Evolutionary conservation across 2,888 invertebrate genomes (phyloP).

Genomic region (Pheosia tremula): DNA sequence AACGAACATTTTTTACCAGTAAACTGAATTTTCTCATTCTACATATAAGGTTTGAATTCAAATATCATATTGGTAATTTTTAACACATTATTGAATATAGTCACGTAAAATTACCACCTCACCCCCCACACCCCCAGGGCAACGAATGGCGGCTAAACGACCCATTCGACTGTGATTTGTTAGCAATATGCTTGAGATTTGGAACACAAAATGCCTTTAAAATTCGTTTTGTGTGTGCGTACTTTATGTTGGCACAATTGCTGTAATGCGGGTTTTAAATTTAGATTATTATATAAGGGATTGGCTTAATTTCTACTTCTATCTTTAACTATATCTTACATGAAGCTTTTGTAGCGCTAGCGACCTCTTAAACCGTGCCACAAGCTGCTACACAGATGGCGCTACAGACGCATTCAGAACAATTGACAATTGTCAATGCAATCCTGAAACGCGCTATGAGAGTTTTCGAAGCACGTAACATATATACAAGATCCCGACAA

Average conservation of each 20-base stretch:
- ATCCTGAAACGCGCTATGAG: no score
- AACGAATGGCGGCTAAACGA: slow-evolving; percentile 82
- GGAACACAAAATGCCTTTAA: slow-evolving; percentile 71
- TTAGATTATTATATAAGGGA: slow-evolving; percentile 29
- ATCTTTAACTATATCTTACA: no score
- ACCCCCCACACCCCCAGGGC: slow-evolving; percentile 52
- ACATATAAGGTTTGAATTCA: not conserved
- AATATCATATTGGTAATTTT: not conserved
- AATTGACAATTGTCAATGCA: no score
- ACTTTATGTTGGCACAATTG: slow-evolving; percentile 44
- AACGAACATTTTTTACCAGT: not conserved
- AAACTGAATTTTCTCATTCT: not conserved
- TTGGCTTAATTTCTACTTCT: not conserved
- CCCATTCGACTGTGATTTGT: slow-evolving; percentile 82
- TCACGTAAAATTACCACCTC: slow-evolving; percentile 61
- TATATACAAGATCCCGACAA: no score
- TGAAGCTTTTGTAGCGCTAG: no score
- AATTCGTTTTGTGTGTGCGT: slow-evolving; percentile 56
- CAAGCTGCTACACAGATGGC: no score
- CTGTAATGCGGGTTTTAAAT: slow-evolving; percentile 20
- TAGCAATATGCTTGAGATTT: slow-evolving; percentile 83
- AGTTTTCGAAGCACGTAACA: no score
- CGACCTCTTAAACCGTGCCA: no score
- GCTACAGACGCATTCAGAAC: no score
- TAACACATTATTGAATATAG: not conserved